Conservation (phyloP, 2,888 invertebrate species). For the Scaptomyza tumidula region DNA sequence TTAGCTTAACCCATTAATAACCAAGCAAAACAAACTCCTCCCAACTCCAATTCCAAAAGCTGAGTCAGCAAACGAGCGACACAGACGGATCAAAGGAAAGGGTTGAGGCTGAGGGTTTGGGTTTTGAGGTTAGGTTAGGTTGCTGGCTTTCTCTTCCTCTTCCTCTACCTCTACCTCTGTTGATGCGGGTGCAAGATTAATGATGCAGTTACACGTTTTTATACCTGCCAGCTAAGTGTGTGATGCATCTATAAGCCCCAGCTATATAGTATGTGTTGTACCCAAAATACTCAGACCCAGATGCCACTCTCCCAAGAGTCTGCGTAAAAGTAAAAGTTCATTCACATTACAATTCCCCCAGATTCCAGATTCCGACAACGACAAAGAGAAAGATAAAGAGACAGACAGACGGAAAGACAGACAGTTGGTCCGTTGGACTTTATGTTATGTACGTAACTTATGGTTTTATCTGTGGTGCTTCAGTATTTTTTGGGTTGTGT, state of each 20-base stretch:
- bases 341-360: constrained; percentile 57
- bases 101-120: constrained; percentile 7
- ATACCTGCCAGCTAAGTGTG: constrained; percentile 53
- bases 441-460: constrained; percentile 47
- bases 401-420: not conserved
- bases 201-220: constrained; percentile 53
- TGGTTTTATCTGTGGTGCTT: constrained; percentile 46
- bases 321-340: constrained; percentile 74
- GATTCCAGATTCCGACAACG: constrained; percentile 33
- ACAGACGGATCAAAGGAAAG: constrained; percentile 3
- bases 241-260: constrained; percentile 33
- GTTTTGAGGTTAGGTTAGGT: constrained; percentile 11
- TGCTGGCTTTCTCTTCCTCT: not conserved
- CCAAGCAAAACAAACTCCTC: constrained; percentile 17
- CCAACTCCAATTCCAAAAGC: constrained; percentile 17
- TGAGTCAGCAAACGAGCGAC: constrained; percentile 59
- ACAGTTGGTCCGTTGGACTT: constrained; percentile 10
- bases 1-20: constrained; percentile 79
- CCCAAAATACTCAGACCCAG: not conserved
- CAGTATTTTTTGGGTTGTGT: constrained; percentile 14
- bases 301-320: constrained; percentile 10
- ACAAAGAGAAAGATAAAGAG: constrained; percentile 8
- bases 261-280: not conserved
- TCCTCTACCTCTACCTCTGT: not conserved
- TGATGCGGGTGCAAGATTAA: constrained; percentile 60